phyloP scores from a whole-genome alignment of 2,888 invertebrate genomes.

The Aporophyla lueneburgensis region DNA sequence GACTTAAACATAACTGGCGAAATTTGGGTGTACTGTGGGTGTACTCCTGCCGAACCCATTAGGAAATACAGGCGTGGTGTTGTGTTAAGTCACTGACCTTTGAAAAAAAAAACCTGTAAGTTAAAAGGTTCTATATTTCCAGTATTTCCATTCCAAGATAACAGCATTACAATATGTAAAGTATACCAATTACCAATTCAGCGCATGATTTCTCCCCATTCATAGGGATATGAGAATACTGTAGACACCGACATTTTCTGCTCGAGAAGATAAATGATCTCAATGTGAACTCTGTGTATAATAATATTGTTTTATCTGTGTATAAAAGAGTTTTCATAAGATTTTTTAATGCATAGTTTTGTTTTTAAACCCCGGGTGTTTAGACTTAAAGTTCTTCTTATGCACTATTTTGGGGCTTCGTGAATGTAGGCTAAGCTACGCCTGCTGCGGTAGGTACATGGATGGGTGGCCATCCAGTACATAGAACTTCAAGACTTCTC shows the following conservation, averaged over 20 bases:
- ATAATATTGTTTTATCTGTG: background rate
- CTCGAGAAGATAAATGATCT: constrained; percentile 16
- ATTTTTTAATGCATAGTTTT: too few relatives aligned
- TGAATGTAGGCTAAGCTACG: too few relatives aligned
- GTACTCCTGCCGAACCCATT: background rate
- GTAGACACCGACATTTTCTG: constrained; percentile 9
- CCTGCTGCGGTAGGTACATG: too few relatives aligned
- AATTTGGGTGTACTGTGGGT: background rate
- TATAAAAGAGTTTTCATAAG: background rate
- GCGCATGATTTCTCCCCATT: constrained; percentile 16
- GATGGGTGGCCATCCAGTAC: too few relatives aligned
- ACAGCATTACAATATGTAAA: constrained; percentile 44
- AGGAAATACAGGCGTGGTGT: too few relatives aligned
- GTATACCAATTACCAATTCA: constrained; percentile 49
- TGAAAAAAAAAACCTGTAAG: background rate
- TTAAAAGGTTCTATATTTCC: background rate
- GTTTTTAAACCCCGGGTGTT: too few relatives aligned
- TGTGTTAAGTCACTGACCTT: constrained; percentile 1
- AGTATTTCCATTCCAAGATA: constrained; percentile 32
- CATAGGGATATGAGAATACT: background rate
- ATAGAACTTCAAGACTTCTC: too few relatives aligned
- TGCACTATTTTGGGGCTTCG: too few relatives aligned
- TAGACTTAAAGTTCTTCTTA: too few relatives aligned
- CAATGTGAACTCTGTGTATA: background rate
- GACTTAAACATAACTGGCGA: background rate